A percentile compares a stretch with the other conserved stretches of the same genome.
These are phyloP conservation scores for Gymnothorax reevesii DNA, from an alignment of 2,797 vertebrate species.

Conservation along the genomic window DNA sequence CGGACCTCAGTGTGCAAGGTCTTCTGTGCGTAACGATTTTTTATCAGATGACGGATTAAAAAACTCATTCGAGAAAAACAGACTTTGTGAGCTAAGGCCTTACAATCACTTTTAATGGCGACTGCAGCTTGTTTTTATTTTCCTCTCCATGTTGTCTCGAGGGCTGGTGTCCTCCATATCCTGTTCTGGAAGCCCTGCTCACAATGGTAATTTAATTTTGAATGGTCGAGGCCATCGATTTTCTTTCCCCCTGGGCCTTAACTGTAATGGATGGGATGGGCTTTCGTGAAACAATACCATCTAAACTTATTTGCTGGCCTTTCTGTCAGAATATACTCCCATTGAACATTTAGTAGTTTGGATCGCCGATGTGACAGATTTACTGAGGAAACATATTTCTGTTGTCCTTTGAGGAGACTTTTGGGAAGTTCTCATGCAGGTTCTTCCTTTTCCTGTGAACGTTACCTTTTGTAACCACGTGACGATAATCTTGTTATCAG, in stretches of 20 bases:
- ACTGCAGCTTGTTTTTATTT: neutral
- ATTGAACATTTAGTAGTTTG: neutral
- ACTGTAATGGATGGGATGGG: constrained; percentile 11
- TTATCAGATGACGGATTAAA: too few species aligned
- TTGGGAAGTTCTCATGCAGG: neutral
- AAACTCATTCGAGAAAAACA: too few species aligned
- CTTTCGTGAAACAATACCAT: constrained; percentile 17
- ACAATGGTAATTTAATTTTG: constrained; percentile 31
- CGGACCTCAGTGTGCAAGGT: too few species aligned
- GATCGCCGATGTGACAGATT: neutral
- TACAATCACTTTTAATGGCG: neutral
- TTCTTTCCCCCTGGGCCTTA: neutral
- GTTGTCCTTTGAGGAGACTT: neutral
- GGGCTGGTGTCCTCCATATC: constrained; percentile 7
- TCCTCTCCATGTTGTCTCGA: neutral
- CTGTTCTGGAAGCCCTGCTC: constrained; percentile 4
- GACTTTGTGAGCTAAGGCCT: too few species aligned
- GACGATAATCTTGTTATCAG: neutral
- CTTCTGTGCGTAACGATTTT: too few species aligned
- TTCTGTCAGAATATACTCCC: neutral
- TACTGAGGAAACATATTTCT: neutral
- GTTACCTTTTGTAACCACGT: neutral
- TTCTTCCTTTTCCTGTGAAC: neutral
- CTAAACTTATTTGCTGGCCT: constrained; percentile 17
- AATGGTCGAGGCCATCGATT: constrained; percentile 19